phyloP scores from a whole-genome alignment of 2,888 invertebrate genomes.

The Therioaphis trifolii region DNA sequence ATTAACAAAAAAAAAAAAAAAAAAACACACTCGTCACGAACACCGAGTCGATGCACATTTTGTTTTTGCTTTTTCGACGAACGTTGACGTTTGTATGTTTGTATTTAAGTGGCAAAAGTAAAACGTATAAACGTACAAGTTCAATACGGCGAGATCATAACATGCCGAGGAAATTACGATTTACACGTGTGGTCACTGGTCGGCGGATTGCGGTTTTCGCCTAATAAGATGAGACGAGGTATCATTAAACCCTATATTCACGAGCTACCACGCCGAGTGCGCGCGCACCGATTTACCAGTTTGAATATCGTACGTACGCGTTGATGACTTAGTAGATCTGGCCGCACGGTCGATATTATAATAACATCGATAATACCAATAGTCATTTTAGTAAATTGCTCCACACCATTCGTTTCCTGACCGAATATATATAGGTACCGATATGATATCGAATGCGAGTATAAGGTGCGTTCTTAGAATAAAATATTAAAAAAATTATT shows the following conservation, averaged over 20 bases:
- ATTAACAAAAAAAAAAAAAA: too few species aligned
- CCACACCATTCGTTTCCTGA: too few species aligned
- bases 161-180: slow-evolving; percentile 35
- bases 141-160: too few species aligned
- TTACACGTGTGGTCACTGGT: slow-evolving; percentile 25
- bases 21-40: too few species aligned
- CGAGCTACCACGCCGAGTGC: too few species aligned
- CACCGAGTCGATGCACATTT: too few species aligned
- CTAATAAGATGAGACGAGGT: slow-evolving; percentile 15
- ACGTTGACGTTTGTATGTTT: slow-evolving; percentile 28
- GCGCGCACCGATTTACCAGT: neutral
- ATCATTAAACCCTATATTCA: slow-evolving; percentile 36
- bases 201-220: neutral
- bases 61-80: neutral
- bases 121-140: too few species aligned
- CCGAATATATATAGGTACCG: too few species aligned
- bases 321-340: neutral
- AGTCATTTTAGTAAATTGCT: slow-evolving; percentile 46
- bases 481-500: too few species aligned
- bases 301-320: neutral
- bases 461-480: too few species aligned
- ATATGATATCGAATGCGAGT: too few species aligned
- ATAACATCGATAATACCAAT: neutral
- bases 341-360: slow-evolving; percentile 8
- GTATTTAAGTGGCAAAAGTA: slow-evolving; percentile 35